Evolutionary conservation across 2,888 invertebrate species (phyloP).

Genomic region (Acrocyrtus sp.): DNA sequence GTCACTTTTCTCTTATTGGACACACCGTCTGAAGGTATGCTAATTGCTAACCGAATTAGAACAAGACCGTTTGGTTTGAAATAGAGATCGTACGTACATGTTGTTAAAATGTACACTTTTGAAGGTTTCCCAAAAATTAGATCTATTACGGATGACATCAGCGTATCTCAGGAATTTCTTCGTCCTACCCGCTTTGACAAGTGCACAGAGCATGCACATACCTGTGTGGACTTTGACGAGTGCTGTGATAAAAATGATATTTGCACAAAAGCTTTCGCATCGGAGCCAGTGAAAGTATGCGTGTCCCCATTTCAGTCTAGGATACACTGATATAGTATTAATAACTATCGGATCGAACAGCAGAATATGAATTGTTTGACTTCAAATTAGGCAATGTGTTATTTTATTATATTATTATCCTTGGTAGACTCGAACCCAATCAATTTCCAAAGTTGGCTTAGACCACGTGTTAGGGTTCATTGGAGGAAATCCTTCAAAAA

Average conservation of each 20-base stretch:
- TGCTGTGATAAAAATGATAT: conserved; percentile 30
- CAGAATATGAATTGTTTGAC: too few relatives aligned
- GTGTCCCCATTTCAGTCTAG: background rate
- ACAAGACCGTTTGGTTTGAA: too few relatives aligned
- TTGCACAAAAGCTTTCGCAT: conserved; percentile 13
- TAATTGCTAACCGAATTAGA: too few relatives aligned
- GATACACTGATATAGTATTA: background rate
- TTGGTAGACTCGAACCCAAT: conserved; percentile 61
- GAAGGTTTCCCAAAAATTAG: conserved; percentile 25
- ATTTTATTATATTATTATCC: too few relatives aligned
- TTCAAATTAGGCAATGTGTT: too few relatives aligned
- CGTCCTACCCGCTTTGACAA: conserved; percentile 15
- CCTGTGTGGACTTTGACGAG: conserved; percentile 33
- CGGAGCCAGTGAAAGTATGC: background rate
- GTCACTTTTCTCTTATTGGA: too few relatives aligned
- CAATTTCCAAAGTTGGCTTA: conserved; percentile 60
- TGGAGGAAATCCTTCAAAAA: conserved; percentile 50
- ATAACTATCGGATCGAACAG: too few relatives aligned
- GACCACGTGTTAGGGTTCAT: conserved; percentile 54
- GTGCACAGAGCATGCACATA: conserved; percentile 18
- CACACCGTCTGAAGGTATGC: too few relatives aligned
- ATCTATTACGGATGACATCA: conserved; percentile 25
- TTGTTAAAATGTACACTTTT: too few relatives aligned
- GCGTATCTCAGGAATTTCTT: conserved; percentile 15
- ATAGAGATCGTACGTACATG: too few relatives aligned